Evolutionary conservation across 2,797 vertebrate species (phyloP).

Genomic region (Liasis olivaceus): DNA sequence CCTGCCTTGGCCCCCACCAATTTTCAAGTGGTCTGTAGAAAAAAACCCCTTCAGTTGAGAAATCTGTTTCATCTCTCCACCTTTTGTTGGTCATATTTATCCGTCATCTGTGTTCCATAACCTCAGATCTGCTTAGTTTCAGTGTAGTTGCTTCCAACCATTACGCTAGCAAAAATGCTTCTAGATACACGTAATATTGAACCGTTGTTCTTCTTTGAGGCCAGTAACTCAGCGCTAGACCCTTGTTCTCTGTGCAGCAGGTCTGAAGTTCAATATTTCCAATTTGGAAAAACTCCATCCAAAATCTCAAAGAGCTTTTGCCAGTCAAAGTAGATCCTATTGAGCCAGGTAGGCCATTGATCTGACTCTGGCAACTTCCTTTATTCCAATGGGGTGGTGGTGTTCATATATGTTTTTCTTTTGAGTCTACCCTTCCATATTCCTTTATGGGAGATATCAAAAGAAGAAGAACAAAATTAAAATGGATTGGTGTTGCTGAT

Average conservation of each 20-base stretch:
- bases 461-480: conserved; percentile 68
- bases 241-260: not conserved
- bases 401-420: conserved; percentile 32
- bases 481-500: conserved; percentile 62
- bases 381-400: no score
- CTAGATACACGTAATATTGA: not conserved
- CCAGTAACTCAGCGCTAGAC: not conserved
- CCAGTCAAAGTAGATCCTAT: not conserved
- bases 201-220: conserved; percentile 22
- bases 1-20: not conserved
- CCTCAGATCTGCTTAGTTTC: not conserved
- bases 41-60: not conserved
- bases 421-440: conserved; percentile 59
- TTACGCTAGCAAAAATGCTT: not conserved
- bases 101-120: not conserved
- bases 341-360: not conserved
- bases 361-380: not conserved
- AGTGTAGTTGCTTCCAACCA: not conserved
- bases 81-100: not conserved
- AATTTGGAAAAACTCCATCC: not conserved
- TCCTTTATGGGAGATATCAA: conserved; percentile 66
- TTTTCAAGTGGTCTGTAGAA: not conserved
- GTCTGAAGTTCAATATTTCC: not conserved
- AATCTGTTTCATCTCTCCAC: not conserved
- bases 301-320: not conserved